Base-by-base conservation (phyloP, 2,888 invertebrate species). In the Calameuta idolon region DNA sequence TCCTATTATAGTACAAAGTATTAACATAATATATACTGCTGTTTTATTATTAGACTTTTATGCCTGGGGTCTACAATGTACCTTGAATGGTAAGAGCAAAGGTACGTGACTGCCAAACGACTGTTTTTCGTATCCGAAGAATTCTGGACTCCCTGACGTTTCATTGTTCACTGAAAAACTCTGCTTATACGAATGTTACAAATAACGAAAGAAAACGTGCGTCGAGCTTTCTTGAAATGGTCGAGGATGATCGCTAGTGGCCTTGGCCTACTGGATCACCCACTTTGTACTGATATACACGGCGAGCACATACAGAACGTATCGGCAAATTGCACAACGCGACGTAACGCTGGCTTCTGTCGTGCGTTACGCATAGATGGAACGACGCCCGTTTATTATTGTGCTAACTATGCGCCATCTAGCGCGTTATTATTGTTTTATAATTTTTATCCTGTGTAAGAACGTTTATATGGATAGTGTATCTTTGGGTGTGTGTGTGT, bases 221-320 rank as follows among this genome's bases (percentile, higher is more conserved):
- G 74, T 33, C 34, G 74, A 35, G 74, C 75, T 75, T 75, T 75
- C 75, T 75, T 68, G 69, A 34, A 34, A 74, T 74, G 30, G 34
- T 5, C 74, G 37, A 34, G 31, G 35, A 74, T 74, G 12, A 35
- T 35, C 74, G 74, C 31, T 3, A 74, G 74, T 78, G 80, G 81
- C 84, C 84, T 84, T 84, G 83, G 83, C 83, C 83, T 79, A 84
- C 84, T 84, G 76, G 76, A 75, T 80, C 76, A 79, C 80, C 77
- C 34, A 74, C 76, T 75, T 79, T 76, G 40, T 79, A 80, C 81
- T 79, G 83, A 81, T 77, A 79, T 79, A 79, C 79, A 79, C 74
- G 74, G 34, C 74, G 74, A 74, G 35, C 35, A 35, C 74, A 74
- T 35, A n/a, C 74, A 34, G 35, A 74, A n/a, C 74, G 34, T 34